Evolutionary conservation across 64 coral and sea anemone species (phyloP).

Genomic region (Actinia tenebrosa): DNA sequence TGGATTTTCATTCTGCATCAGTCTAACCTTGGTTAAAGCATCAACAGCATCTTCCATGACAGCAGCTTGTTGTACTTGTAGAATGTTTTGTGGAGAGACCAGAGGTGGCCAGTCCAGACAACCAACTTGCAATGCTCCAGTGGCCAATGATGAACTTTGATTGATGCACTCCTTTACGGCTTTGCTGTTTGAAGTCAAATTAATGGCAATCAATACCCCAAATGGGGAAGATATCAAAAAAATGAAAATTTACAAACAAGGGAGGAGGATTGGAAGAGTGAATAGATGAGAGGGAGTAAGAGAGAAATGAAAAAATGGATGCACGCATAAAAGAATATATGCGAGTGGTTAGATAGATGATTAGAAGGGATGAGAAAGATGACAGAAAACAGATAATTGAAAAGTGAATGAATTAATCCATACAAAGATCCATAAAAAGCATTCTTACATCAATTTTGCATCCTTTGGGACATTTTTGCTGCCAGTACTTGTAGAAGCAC

Average conservation of each 20-base stretch:
- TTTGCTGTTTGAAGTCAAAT: conserved; percentile 44
- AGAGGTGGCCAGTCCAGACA: conserved; percentile 70
- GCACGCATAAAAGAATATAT: neutral
- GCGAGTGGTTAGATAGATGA: neutral
- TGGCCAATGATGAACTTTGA: conserved; percentile 47
- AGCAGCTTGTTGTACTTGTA: conserved; percentile 69
- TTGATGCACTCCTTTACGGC: conserved; percentile 74
- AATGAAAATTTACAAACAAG: neutral
- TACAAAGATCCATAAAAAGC: neutral
- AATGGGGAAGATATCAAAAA: neutral
- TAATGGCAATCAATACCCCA: neutral
- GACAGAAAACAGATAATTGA: neutral
- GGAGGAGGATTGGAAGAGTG: neutral
- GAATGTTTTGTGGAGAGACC: conserved; percentile 38
- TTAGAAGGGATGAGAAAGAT: too few relatives aligned
- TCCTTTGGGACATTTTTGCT: conserved; percentile 51
- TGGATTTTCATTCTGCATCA: too few relatives aligned
- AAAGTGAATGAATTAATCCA: neutral
- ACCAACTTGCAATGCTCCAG: conserved; percentile 65
- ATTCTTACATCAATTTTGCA: conserved; percentile 62
- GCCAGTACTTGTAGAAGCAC: conserved; percentile 29
- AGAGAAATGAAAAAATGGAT: neutral
- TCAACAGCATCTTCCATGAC: conserved; percentile 40
- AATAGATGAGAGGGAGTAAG: neutral
- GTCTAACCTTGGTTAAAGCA: conserved; percentile 46